These are phyloP conservation scores for Serripes groenlandicus DNA, from an alignment of 2,888 invertebrate species.

Conservation along the genomic window DNA sequence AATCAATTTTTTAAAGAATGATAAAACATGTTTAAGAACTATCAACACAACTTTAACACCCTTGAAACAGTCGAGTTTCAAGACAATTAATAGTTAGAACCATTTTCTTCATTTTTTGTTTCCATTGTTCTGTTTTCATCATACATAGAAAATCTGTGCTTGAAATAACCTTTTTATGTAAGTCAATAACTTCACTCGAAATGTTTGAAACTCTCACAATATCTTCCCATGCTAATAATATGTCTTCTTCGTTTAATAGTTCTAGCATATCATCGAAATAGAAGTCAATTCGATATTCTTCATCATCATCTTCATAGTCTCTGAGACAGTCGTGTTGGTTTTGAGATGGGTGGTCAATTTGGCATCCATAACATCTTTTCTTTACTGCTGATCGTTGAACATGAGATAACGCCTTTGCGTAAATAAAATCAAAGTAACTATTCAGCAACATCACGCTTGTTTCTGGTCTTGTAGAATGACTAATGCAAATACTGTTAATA, in stretches of 20 bases:
- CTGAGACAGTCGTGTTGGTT: conserved; percentile 39
- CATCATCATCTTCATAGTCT: conserved; percentile 20
- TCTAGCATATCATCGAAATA: conserved; percentile 43
- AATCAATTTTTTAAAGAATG: too few species aligned
- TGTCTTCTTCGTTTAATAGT: conserved; percentile 28
- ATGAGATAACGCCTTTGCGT: conserved; percentile 37
- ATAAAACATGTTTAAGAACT: too few species aligned
- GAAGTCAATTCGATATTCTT: conserved; percentile 30
- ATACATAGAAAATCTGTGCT: conserved; percentile 26
- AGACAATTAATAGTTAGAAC: conserved; percentile 26
- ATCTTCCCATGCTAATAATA: conserved; percentile 32
- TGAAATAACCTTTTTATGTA: conserved; percentile 37
- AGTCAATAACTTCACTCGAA: conserved; percentile 12
- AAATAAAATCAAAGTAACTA: conserved; percentile 37
- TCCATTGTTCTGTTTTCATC: conserved; percentile 51
- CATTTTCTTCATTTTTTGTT: conserved; percentile 36
- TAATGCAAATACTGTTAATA: background rate
- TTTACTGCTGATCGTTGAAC: conserved; percentile 11
- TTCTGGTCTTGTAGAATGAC: background rate
- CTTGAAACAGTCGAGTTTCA: conserved; percentile 22
- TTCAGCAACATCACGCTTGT: conserved; percentile 21
- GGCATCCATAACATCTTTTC: conserved; percentile 31
- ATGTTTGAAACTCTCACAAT: conserved; percentile 22
- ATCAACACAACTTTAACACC: too few species aligned
- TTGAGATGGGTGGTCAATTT: conserved; percentile 37